Conservation (phyloP, 2,797 vertebrate genomes). For the Molothrus aeneus region DNA sequence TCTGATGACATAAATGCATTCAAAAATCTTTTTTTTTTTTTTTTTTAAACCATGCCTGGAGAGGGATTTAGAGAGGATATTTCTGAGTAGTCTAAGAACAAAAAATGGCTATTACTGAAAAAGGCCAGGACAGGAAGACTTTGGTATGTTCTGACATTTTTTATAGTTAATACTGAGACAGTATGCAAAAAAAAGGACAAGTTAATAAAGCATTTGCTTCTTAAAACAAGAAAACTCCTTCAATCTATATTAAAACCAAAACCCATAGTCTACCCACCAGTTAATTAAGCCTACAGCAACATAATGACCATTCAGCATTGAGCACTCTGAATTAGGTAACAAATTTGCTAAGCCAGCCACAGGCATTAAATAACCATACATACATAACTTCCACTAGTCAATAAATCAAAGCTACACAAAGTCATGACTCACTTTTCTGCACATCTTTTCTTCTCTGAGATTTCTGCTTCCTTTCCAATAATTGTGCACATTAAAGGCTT, state of each 20-base stretch:
- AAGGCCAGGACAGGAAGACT: neutral
- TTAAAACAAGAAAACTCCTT: neutral
- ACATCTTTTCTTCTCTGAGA: neutral
- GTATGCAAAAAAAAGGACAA: neutral
- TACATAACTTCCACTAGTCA: neutral
- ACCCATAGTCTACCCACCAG: neutral
- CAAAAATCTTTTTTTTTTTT: neutral
- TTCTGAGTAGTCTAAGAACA: neutral
- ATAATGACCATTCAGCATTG: conserved; percentile 2
- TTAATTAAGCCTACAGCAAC: conserved; percentile 18
- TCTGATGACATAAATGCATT: neutral
- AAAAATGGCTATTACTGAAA: neutral
- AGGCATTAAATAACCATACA: neutral
- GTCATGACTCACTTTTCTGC: neutral
- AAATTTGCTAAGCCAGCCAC: conserved; percentile 6
- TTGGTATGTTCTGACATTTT: neutral
- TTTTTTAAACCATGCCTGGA: neutral
- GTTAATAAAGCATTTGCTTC: neutral
- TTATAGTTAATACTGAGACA: neutral
- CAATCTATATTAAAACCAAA: neutral
- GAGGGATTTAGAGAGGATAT: neutral
- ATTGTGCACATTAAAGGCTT: neutral
- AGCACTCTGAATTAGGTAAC: neutral
- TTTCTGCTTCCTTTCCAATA: neutral
- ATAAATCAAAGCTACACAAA: conserved; percentile 46